phyloP scores from a whole-genome alignment of 1,140 invertebrate species.

The Streblospio benedicti region DNA sequence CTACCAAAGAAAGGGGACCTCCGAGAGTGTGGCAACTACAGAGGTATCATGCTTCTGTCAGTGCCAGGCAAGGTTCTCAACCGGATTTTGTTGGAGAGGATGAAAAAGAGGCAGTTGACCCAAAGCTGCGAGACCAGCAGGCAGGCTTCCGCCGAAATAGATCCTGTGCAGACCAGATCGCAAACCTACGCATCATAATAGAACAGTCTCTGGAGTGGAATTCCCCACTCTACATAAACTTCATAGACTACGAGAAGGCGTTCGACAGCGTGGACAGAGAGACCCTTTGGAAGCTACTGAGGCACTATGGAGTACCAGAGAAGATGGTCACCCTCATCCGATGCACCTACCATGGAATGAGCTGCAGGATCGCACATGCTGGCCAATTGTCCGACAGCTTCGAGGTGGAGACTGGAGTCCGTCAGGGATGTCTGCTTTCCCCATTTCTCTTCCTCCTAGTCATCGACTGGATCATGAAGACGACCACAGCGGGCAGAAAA shows the following conservation, averaged over 20 bases:
- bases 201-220: no score
- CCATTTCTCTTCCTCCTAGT: conserved; percentile 18
- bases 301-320: no score
- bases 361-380: no score
- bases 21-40: conserved; percentile 2
- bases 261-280: no score
- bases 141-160: conserved; percentile 1
- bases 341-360: no score
- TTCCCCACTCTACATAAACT: no score
- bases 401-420: conserved; percentile 10
- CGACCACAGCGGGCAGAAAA: conserved; percentile 10
- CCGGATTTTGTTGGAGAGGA: conserved; percentile 8
- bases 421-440: conserved; percentile 24
- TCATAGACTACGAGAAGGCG: no score
- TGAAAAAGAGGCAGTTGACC: neutral
- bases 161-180: neutral
- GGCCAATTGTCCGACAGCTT: no score
- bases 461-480: conserved; percentile 21
- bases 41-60: conserved; percentile 25
- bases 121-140: neutral
- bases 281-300: no score
- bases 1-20: conserved; percentile 6
- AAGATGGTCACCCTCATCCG: no score
- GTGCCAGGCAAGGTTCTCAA: conserved; percentile 14
- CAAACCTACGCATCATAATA: neutral